Evolutionary conservation across 2,888 invertebrate species (phyloP).

Genomic region (Meliscaeva auricollis): DNA sequence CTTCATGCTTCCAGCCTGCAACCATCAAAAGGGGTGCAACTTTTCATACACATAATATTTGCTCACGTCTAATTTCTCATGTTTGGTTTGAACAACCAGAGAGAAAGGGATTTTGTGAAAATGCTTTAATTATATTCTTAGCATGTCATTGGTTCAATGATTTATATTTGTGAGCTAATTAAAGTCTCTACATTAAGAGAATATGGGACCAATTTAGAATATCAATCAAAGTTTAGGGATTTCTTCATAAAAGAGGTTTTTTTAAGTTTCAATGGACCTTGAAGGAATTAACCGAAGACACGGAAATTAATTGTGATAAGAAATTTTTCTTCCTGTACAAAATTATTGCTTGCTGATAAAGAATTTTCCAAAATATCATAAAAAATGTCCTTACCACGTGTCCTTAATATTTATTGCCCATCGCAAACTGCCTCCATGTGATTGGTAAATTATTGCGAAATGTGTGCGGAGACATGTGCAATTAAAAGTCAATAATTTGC

Average conservation of each 20-base stretch:
- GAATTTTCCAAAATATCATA: no score
- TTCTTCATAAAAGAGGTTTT: background rate
- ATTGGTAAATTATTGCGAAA: conserved; percentile 55
- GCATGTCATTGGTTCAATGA: conserved; percentile 16
- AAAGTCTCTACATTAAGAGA: background rate
- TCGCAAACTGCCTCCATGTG: conserved; percentile 1
- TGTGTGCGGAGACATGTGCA: conserved; percentile 54
- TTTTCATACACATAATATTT: conserved; percentile 27
- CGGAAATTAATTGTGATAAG: no score
- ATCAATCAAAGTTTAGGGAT: background rate
- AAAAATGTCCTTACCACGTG: conserved; percentile 15
- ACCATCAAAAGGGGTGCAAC: conserved; percentile 10
- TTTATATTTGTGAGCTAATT: conserved; percentile 35
- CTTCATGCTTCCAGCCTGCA: background rate
- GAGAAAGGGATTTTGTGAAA: conserved; percentile 19
- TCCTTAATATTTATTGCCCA: conserved; percentile 20
- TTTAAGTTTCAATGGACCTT: no score
- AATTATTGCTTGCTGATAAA: no score
- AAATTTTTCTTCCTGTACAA: no score
- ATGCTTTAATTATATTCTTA: conserved; percentile 54
- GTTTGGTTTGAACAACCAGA: background rate
- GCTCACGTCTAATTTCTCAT: conserved; percentile 40
- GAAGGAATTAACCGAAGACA: no score
- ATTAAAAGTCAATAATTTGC: conserved; percentile 68
- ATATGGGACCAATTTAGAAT: background rate